phyloP scores from a whole-genome alignment of 2,888 invertebrate genomes.

The Chouioia cunea region DNA sequence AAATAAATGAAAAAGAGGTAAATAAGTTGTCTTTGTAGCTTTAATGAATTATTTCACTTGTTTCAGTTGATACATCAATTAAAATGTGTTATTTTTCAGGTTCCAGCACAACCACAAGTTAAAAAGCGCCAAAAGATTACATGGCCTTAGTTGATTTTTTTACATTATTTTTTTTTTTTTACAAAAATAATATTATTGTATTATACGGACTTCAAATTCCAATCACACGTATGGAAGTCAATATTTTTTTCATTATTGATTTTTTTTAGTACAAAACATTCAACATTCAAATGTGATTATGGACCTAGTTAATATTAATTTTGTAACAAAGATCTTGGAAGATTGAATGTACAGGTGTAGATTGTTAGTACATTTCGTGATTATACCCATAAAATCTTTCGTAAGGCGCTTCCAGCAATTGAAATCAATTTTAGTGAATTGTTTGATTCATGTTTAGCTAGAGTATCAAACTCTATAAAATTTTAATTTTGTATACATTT shows the following conservation, averaged over 20 bases:
- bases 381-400: slow-evolving; percentile 20
- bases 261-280: slow-evolving; percentile 37
- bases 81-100: slow-evolving; percentile 46
- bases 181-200: slow-evolving; percentile 35
- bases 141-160: slow-evolving; percentile 51
- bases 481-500: too few species aligned
- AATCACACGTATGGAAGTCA: slow-evolving; percentile 20
- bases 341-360: slow-evolving; percentile 14
- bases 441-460: not conserved
- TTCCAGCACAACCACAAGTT: slow-evolving; percentile 42
- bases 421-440: not conserved
- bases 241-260: slow-evolving; percentile 7
- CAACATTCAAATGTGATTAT: slow-evolving; percentile 16
- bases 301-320: slow-evolving; percentile 5
- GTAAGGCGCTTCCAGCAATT: too few species aligned
- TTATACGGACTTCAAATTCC: slow-evolving; percentile 32
- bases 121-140: slow-evolving; percentile 55
- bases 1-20: slow-evolving; percentile 32
- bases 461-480: not conserved
- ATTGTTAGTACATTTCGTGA: slow-evolving; percentile 8
- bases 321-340: slow-evolving; percentile 25
- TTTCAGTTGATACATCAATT: slow-evolving; percentile 24
- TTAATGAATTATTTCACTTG: slow-evolving; percentile 33
- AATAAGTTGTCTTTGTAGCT: slow-evolving; percentile 12
- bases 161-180: slow-evolving; percentile 25